Evolutionary conservation across 2,113 vertebrate genomes (phyloP).

Genomic region (Coracopsis vasa): DNA sequence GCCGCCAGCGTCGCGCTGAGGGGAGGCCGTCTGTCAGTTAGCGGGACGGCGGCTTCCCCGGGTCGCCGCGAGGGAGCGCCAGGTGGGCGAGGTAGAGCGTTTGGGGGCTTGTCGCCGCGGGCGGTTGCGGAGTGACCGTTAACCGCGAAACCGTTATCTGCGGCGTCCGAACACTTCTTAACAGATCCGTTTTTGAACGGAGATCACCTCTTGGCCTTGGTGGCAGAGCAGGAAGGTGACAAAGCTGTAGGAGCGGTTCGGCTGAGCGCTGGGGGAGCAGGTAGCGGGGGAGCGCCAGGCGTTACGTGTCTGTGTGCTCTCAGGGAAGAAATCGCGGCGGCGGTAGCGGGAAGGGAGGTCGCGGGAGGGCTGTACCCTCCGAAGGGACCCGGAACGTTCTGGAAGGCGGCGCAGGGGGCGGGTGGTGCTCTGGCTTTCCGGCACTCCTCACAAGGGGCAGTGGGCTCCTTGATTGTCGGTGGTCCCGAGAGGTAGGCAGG

Average conservation of each 20-base stretch:
- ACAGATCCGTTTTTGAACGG: not conserved
- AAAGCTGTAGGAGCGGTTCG: not conserved
- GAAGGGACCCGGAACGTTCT: not conserved
- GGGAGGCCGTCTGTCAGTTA: not conserved
- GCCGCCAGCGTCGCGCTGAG: not conserved
- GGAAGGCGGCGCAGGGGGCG: not conserved
- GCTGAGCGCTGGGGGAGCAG: slow-evolving; percentile 12
- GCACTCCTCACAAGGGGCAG: too few relatives aligned
- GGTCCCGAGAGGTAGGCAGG: not conserved
- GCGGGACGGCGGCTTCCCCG: not conserved
- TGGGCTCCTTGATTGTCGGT: accelerated
- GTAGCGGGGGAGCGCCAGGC: not conserved
- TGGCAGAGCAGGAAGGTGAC: not conserved
- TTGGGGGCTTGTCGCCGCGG: not conserved
- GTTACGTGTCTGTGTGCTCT: not conserved
- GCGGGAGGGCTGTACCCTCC: not conserved
- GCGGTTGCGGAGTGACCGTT: not conserved
- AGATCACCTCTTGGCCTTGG: not conserved
- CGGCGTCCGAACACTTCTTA: not conserved
- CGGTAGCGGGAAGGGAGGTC: not conserved
- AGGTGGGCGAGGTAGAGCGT: not conserved
- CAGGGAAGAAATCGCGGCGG: not conserved
- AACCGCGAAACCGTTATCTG: not conserved
- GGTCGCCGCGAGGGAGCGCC: not conserved
- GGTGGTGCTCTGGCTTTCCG: not conserved